Evolutionary conservation across 2,797 vertebrate species (phyloP).

Genomic region (Fundulus diaphanus): DNA sequence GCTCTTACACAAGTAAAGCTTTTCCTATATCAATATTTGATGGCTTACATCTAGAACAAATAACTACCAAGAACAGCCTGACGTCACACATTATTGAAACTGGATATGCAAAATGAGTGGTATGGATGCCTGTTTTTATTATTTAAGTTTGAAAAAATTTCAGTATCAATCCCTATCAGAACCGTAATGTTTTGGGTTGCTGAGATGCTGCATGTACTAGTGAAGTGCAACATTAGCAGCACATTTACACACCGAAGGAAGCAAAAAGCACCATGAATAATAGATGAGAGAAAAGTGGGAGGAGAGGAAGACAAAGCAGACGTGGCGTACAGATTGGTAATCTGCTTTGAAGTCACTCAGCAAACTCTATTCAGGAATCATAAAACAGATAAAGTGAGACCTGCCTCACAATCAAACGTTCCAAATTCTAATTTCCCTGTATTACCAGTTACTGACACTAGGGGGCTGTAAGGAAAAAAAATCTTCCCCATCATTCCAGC

Average conservation of each 20-base stretch:
- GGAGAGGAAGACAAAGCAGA: not conserved
- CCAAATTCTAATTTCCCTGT: not conserved
- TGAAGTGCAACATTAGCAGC: slow-evolving; percentile 38
- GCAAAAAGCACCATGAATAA: slow-evolving; percentile 51
- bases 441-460: not conserved
- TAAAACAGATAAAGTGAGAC: not conserved
- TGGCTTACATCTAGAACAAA: slow-evolving; percentile 19
- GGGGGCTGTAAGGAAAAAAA: not conserved
- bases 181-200: not conserved
- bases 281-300: slow-evolving; percentile 29
- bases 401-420: not conserved
- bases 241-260: slow-evolving; percentile 34
- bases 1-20: slow-evolving; percentile 1
- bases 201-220: slow-evolving; percentile 1
- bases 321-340: slow-evolving; percentile 1
- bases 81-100: not conserved
- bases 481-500: not conserved
- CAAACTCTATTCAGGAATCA: not conserved
- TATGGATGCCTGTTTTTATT: not conserved
- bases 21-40: slow-evolving; percentile 39
- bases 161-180: no score
- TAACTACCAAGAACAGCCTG: not conserved
- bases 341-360: slow-evolving; percentile 15
- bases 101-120: not conserved
- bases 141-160: not conserved